Evolutionary conservation across 2,797 vertebrate species (phyloP), one percentile per base, ranked within the genome.

Genomic region (Lagodon rhomboides): DNA sequence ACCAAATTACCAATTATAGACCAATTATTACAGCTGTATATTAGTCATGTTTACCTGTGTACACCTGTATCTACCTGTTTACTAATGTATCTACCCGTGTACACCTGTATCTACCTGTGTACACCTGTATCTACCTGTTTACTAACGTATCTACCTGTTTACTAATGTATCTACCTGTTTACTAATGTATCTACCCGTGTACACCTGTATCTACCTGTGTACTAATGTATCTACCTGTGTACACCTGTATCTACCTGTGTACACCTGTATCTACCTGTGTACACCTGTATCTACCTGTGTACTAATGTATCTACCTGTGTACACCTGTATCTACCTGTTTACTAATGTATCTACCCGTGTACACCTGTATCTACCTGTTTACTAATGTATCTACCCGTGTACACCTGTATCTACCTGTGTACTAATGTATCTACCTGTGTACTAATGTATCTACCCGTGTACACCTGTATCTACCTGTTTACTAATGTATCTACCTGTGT

Each of bases 11-110:
- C 43, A 44, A 44, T 15, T 44, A 44, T 44, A 44, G 5, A 44
- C 12, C 2, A 44, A 44, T 15, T 13, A 15, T 44, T 44, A 44
- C 43, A 44, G 12, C 1, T 38, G 41, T 18, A 9, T 38, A 38
- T 38, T 38, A 38, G 34, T 10, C 34, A 38, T 38, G 34, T 30
- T 8, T 43, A 13, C 34, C 34, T 20, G 34, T 41, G 23, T 67
- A 60, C 27, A 23, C 15, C 16, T 75, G 80, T 69, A 72, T 46
- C 44, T 61, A 44, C n/a, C 59, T 23, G 59, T 59, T 18, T 38
- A 59, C 12, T 10, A 1, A 8, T 38, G 34, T 38, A 10, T 38
- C 1, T 38, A 38, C 9, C 9, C 2, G 34, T 38, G 1, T 38
- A 38, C 3, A 38, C 9, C 34, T 10, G 34, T 38, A 10, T 38